These are phyloP conservation scores for Hypomesus transpacificus DNA, from an alignment of 2,113 vertebrate genomes.

Conservation along the genomic window DNA sequence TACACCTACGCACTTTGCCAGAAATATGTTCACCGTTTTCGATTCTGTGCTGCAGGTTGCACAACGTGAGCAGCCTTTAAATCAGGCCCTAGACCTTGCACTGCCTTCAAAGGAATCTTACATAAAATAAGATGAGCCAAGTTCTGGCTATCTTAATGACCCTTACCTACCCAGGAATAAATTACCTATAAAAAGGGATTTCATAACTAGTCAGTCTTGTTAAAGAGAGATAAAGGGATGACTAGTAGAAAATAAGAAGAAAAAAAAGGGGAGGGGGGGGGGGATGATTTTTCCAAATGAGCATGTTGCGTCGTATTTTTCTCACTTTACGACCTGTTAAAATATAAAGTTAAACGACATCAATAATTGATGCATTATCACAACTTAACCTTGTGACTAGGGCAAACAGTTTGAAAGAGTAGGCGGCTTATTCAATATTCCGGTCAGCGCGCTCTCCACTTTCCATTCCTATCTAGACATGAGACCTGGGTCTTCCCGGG, in stretches of 20 bases:
- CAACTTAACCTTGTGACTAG: too few relatives aligned
- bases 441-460: too few relatives aligned
- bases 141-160: background rate
- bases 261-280: background rate
- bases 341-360: too few relatives aligned
- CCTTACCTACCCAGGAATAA: background rate
- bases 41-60: constrained; percentile 24
- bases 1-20: too few relatives aligned
- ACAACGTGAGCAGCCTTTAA: constrained; percentile 23
- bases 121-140: constrained; percentile 1
- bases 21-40: background rate
- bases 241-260: background rate
- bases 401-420: too few relatives aligned
- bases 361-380: too few relatives aligned
- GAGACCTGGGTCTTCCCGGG: too few relatives aligned
- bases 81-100: constrained; percentile 41
- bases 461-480: too few relatives aligned
- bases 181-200: constrained; percentile 12
- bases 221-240: background rate
- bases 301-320: too few relatives aligned
- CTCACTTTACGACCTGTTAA: too few relatives aligned
- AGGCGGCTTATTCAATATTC: too few relatives aligned
- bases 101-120: constrained; percentile 6
- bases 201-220: constrained; percentile 8
- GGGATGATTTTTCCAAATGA: too few relatives aligned